Percentiles rank a stretch among this genome's conserved stretches.
Evolutionary conservation across 2,888 invertebrate species (phyloP).

Genomic region (Cerastis leucographa): DNA sequence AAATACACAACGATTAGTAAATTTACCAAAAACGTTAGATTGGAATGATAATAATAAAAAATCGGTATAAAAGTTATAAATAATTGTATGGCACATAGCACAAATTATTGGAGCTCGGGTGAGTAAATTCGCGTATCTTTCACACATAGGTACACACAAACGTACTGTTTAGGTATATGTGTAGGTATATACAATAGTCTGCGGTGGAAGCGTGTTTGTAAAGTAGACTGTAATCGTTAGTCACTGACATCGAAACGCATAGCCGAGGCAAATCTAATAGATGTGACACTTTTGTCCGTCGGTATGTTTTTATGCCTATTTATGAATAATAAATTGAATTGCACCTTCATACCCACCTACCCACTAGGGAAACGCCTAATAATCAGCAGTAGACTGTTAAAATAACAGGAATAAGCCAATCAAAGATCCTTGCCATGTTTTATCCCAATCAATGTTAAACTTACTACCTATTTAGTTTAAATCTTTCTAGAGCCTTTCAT

Average conservation of each 20-base stretch:
- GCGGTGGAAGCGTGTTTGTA: slow-evolving; percentile 77
- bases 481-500: neutral
- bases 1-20: slow-evolving; percentile 34
- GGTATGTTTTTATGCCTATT: slow-evolving; percentile 9
- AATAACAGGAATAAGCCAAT: neutral
- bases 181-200: slow-evolving; percentile 63
- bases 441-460: neutral
- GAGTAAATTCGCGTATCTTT: slow-evolving; percentile 66
- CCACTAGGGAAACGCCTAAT: neutral
- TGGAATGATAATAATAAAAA: slow-evolving; percentile 55
- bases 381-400: neutral
- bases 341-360: neutral
- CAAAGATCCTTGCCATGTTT: neutral
- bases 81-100: slow-evolving; percentile 58
- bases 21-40: slow-evolving; percentile 35
- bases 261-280: slow-evolving; percentile 76
- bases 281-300: slow-evolving; percentile 72
- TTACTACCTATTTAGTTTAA: neutral
- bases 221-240: slow-evolving; percentile 79
- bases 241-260: slow-evolving; percentile 81
- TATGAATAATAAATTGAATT: neutral
- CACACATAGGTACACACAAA: slow-evolving; percentile 58
- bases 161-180: slow-evolving; percentile 52
- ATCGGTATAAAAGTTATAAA: slow-evolving; percentile 56
- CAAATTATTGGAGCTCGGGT: slow-evolving; percentile 54